Evolutionary conservation across 2,888 invertebrate species (phyloP), one percentile per base, ranked within the genome.

Genomic region (Tipula unca): DNA sequence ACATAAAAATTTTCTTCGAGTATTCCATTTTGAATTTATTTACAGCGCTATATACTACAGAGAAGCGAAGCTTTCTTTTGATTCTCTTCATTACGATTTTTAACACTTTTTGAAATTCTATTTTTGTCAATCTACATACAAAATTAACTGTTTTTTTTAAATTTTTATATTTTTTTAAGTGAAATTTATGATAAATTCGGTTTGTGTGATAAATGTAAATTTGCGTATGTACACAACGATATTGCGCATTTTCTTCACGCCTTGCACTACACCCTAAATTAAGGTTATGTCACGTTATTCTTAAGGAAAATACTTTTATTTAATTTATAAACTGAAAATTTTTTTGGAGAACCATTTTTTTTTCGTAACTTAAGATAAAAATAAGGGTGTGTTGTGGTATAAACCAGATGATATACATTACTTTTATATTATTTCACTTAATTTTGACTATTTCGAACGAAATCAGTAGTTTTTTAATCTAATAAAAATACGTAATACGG

Each of bases 221-320:
- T 83, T 83, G 32, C 83, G 83, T 83, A 83, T 83, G 83, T 32
- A 32, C 17, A 83, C 17, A n/a, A 83, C 17, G 32, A 32, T 84
- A 85, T 83, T 86, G 86, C 85, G 86, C 85, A 85, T 86, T 86
- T 86, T 85, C 86, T 86, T 86, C 83, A 86, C 86, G 85, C 86
- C 85, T 85, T 85, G 85, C 86, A 85, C 86, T 86, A 86, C 86
- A 86, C 86, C 86, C 86, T 86, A 86, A 85, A 86, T 86, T 86
- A 85, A 85, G 86, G 86, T 86, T 86, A 86, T 86, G 86, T 86
- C 85, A 85, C 85, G 84, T 84, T 84, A 20, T 83, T 17, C 32
- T 83, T 83, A 83, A 83, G 35, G n/a, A 14, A 29, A 17, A 35
- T 32, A 32, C 25, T 32, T 83, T 83, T 10, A 32, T 32, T 32